A percentile compares a stretch with the other conserved stretches of the same genome.
These are phyloP conservation scores for Perizoma affinitatum DNA, from an alignment of 2,888 invertebrate species.

Conservation along the genomic window DNA sequence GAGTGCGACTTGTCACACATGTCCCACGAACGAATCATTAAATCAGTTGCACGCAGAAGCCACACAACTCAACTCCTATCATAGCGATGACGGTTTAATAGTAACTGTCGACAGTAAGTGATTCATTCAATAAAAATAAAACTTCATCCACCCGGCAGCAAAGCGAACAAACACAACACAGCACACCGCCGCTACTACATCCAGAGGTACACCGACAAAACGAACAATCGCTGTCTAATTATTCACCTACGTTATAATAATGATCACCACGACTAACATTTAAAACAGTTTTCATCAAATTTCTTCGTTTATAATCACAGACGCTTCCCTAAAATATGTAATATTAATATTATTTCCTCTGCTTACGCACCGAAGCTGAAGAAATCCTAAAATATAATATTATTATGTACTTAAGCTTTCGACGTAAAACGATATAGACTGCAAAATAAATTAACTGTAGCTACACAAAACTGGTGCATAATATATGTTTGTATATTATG, in stretches of 20 bases:
- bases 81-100: not conserved
- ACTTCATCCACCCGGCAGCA: conserved; percentile 9
- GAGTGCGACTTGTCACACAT: conserved; percentile 32
- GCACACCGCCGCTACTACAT: conserved; percentile 24
- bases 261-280: conserved; percentile 68
- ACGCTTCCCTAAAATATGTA: conserved; percentile 83
- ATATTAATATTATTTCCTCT: conserved; percentile 57
- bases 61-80: conserved; percentile 47
- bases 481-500: conserved; percentile 61
- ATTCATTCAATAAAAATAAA: conserved; percentile 46
- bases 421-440: conserved; percentile 66
- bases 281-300: conserved; percentile 77
- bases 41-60: conserved; percentile 46
- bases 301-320: conserved; percentile 83
- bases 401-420: conserved; percentile 72
- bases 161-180: conserved; percentile 1
- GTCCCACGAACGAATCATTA: conserved; percentile 43
- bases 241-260: conserved; percentile 56
- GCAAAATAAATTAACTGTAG: conserved; percentile 80
- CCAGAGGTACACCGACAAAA: conserved; percentile 51
- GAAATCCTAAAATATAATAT: conserved; percentile 64
- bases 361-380: conserved; percentile 70
- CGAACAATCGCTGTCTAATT: conserved; percentile 62
- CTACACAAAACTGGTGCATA: conserved; percentile 74
- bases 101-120: conserved; percentile 45